A percentile compares a stretch with the other conserved stretches of the same genome.
Evolutionary conservation across 2,888 invertebrate genomes (phyloP).

Genomic region (Amiota mariae): DNA sequence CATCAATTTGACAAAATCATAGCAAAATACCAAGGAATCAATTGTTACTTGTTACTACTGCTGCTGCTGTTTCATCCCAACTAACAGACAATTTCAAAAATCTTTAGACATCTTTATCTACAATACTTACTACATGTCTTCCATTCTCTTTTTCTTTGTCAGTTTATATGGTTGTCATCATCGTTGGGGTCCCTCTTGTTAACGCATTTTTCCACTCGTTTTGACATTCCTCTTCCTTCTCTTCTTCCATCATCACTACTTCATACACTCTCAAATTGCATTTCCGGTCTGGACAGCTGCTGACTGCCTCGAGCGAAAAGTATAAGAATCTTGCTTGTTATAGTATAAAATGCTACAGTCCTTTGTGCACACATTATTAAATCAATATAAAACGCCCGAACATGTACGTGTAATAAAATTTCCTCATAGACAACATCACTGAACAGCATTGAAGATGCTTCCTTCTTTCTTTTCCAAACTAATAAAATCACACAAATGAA

Average conservation of each 20-base stretch:
- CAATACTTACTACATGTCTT: too few relatives aligned
- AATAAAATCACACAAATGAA: conserved; percentile 7
- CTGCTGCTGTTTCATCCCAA: too few relatives aligned
- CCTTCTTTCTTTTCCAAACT: conserved; percentile 1
- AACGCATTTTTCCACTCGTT: conserved; percentile 23
- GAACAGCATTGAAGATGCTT: not conserved
- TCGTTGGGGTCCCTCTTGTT: not conserved
- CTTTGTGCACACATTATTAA: conserved; percentile 56
- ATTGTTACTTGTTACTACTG: not conserved
- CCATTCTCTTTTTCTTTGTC: not conserved
- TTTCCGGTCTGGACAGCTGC: conserved; percentile 59
- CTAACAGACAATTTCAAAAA: too few relatives aligned
- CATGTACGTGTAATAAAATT: conserved; percentile 19
- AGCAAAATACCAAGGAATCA: not conserved
- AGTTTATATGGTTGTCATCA: too few relatives aligned
- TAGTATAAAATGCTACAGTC: not conserved
- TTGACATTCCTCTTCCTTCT: conserved; percentile 14
- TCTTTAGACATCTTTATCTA: too few relatives aligned
- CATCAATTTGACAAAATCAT: conserved; percentile 6
- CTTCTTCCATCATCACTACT: not conserved
- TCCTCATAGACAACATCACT: not conserved
- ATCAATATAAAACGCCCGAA: conserved; percentile 49
- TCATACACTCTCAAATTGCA: conserved; percentile 59
- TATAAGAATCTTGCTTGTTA: not conserved
- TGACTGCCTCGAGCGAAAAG: conserved; percentile 11